Evolutionary conservation across 2,797 vertebrate species (phyloP), one percentile per base, ranked within the genome.

Genomic region (Cryptoblepharus egeriae): DNA sequence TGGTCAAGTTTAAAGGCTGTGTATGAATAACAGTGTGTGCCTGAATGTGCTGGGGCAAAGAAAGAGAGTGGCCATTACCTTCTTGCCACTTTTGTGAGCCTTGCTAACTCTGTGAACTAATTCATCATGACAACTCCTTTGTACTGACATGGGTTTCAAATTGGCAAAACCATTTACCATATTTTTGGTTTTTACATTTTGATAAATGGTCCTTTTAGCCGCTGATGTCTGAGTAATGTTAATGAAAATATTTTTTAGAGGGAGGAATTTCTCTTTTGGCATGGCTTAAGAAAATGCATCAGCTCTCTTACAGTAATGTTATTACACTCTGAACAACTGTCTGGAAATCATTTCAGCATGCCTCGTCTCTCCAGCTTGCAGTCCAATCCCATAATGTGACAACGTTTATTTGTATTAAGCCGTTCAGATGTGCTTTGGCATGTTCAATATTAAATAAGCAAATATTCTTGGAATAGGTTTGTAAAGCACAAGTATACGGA

Each of bases 321-420:
- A 80, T 39, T 49, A 35, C 9, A 61, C n/a, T 52, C 32, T 80
- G 69, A 61, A 72, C 49, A 72, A 22, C 37, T 22, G 42, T 52
- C 35, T 10, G n/a, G 32, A 80, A 72, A 72, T 26, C 1, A 20
- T 72, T 63, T 28, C 9, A 13, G 24, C 10, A 37, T 9, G 52
- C 24, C 30, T 32, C 26, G 71, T 37, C 35, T 69, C 26, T 57
- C 42, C 39, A 60, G 4, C 12, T 37, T 76, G 39, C 35, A n/a
- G 10, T 28, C 68, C 69, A n/a, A 35, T 63, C 35, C 26, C 9
- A 52, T 63, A 32, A 71, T 49, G 9, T n/a, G 45, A 42, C 7
- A 28, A 72, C 57, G 35, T 80, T 63, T 80, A 73, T 63, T 80
- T 32, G 71, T 8, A 68, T 42, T 79, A 58, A 58, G 22, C 67